Conservation (phyloP, 2,113 vertebrate genomes). For the Mustela nigripes region DNA sequence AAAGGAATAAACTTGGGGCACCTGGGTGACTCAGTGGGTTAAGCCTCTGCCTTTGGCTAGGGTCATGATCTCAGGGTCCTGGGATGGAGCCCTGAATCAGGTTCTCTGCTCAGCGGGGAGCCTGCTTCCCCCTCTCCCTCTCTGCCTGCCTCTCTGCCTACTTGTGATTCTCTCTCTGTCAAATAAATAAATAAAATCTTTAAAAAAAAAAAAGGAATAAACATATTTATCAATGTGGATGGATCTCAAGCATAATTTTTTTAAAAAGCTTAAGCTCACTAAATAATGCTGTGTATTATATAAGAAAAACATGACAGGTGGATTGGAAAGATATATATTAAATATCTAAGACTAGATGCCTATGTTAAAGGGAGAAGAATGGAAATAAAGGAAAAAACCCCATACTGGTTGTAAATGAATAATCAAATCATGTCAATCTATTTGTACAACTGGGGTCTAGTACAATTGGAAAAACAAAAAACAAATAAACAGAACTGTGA, state of each 20-base stretch:
- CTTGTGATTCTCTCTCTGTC: too few species aligned
- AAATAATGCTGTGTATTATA: constrained; percentile 23
- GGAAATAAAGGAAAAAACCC: background rate
- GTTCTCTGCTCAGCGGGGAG: too few species aligned
- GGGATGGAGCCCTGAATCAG: too few species aligned
- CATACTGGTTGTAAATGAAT: background rate
- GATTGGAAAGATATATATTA: background rate
- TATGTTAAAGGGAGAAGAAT: background rate
- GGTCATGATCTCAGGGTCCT: too few species aligned
- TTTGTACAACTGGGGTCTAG: background rate
- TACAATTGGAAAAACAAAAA: background rate
- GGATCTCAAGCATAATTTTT: background rate
- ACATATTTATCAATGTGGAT: background rate
- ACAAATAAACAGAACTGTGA: background rate
- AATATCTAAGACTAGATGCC: background rate
- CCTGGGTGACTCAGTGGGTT: too few species aligned
- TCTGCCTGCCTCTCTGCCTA: too few species aligned
- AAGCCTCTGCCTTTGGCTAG: too few species aligned
- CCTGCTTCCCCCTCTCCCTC: too few species aligned
- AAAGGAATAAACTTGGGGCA: background rate
- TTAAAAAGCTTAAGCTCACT: background rate
- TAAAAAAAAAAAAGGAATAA: background rate
- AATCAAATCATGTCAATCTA: background rate
- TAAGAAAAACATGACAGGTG: constrained; percentile 21
- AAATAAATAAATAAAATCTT: too few species aligned